Conservation (phyloP, 2,888 invertebrate species). For the Drosophila prolongata region DNA sequence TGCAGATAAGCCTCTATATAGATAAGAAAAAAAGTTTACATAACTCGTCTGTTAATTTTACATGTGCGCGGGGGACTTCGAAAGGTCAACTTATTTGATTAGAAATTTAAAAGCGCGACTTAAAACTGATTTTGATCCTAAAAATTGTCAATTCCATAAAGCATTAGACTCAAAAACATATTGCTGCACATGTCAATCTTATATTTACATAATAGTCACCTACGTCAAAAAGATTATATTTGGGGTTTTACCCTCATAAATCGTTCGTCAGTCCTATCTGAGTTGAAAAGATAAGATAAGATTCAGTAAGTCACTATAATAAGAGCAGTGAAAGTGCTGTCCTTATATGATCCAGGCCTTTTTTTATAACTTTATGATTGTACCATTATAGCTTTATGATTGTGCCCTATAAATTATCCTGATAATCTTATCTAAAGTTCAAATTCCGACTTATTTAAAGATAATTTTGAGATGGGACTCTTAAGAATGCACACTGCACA, state of each 20-base stretch:
- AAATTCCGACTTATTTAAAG: slow-evolving; percentile 6
- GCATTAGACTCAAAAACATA: background rate
- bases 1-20: slow-evolving; percentile 2
- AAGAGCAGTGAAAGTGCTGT: slow-evolving; percentile 22
- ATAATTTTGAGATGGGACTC: slow-evolving; percentile 15
- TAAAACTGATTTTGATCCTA: background rate
- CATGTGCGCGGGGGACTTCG: background rate
- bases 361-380: slow-evolving; percentile 24
- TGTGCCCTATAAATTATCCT: slow-evolving; percentile 26
- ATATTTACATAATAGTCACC: slow-evolving; percentile 1
- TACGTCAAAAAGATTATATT: background rate
- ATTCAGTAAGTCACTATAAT: slow-evolving; percentile 5
- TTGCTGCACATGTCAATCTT: background rate
- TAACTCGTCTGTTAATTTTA: background rate
- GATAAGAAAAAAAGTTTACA: slow-evolving; percentile 2
- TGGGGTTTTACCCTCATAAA: slow-evolving; percentile 13
- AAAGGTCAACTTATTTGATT: background rate
- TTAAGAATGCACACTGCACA: background rate
- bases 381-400: slow-evolving; percentile 20
- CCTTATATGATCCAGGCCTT: background rate
- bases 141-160: background rate
- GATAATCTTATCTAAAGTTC: slow-evolving; percentile 32
- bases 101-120: background rate
- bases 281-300: slow-evolving; percentile 45
- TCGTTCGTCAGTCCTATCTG: slow-evolving; percentile 5